Evolutionary conservation across 2,888 invertebrate species (phyloP).

Genomic region (Chironomus riparius): DNA sequence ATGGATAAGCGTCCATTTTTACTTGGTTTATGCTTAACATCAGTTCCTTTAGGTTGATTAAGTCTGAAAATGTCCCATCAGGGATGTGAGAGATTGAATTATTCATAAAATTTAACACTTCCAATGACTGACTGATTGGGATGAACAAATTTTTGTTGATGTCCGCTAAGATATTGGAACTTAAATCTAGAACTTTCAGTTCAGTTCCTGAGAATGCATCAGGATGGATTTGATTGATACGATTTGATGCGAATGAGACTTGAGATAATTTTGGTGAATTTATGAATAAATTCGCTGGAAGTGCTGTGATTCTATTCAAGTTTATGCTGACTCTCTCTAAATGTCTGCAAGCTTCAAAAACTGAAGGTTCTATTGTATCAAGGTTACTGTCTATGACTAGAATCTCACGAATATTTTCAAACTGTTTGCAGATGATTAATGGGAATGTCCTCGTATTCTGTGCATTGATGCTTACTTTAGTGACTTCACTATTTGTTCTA

Average conservation of each 20-base stretch:
- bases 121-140: not conserved
- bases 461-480: not conserved
- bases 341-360: not conserved
- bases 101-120: not conserved
- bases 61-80: not conserved
- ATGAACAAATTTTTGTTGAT: not conserved
- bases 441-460: not conserved
- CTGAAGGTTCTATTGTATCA: not conserved
- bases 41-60: not conserved
- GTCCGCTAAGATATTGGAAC: not conserved
- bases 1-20: not conserved
- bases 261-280: not conserved
- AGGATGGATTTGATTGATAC: not conserved
- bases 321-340: not conserved
- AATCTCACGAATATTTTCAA: not conserved
- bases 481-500: not conserved
- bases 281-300: not conserved
- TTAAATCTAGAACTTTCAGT: not conserved
- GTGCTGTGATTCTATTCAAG: not conserved
- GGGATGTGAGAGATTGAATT: not conserved
- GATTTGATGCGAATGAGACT: not conserved
- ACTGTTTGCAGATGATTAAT: not conserved
- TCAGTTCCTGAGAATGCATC: not conserved
- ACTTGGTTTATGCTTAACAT: not conserved
- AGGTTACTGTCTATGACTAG: not conserved